Evolutionary conservation across 2,113 vertebrate species (phyloP).

Genomic region (Grallaria varia): DNA sequence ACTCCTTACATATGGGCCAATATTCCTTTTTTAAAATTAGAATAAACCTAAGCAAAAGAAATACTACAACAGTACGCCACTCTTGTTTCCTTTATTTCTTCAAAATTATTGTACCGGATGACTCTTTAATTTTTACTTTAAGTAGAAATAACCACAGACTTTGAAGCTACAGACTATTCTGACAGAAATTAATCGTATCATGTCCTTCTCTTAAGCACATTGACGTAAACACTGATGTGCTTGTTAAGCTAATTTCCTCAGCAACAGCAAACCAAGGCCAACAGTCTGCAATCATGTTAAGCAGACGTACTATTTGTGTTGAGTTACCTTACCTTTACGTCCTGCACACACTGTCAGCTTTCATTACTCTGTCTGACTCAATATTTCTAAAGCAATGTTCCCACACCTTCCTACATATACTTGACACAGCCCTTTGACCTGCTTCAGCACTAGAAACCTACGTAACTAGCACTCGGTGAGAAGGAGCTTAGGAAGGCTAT

Average conservation of each 20-base stretch:
- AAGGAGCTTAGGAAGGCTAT: background rate
- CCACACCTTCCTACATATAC: background rate
- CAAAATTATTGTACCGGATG: background rate
- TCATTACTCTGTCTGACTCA: constrained; percentile 3
- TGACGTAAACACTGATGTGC: background rate
- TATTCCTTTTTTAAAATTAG: background rate
- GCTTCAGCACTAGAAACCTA: background rate
- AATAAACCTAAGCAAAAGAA: background rate
- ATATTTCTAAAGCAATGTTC: constrained; percentile 16
- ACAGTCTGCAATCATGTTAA: background rate
- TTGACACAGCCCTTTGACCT: constrained; percentile 22
- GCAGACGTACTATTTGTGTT: accelerated
- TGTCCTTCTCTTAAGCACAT: background rate
- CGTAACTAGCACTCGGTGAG: background rate
- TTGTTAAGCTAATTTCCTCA: background rate
- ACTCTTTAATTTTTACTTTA: background rate
- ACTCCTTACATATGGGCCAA: background rate
- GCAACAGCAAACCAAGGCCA: background rate
- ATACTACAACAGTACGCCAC: background rate
- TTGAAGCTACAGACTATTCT: background rate
- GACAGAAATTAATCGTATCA: background rate
- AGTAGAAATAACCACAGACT: background rate
- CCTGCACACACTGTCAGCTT: background rate
- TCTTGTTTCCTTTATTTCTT: background rate
- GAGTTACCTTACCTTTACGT: background rate